Conservation (phyloP, 1,140 invertebrate species). For the Drosophila sturtevanti region DNA sequence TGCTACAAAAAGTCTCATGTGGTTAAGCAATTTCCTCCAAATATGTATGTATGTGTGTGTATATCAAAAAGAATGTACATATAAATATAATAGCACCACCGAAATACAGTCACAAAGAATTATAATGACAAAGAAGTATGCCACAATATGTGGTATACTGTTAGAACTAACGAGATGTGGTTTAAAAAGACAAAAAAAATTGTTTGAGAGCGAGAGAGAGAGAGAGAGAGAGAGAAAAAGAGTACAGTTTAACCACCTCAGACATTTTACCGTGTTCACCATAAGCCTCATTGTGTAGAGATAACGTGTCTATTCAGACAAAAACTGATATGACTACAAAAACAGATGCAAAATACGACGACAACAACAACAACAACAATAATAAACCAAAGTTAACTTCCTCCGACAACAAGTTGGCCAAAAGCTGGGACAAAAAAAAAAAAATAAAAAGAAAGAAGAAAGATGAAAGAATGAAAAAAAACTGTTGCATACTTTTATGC, state of each 20-base stretch:
- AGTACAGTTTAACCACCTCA: constrained; percentile 34
- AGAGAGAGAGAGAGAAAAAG: background rate
- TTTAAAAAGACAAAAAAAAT: background rate
- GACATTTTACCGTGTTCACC: constrained; percentile 44
- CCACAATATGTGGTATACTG: constrained; percentile 41
- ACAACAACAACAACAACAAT: constrained; percentile 27
- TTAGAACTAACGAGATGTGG: constrained; percentile 49
- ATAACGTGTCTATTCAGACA: constrained; percentile 79
- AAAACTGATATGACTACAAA: constrained; percentile 70
- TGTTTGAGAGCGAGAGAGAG: background rate
- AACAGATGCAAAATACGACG: constrained; percentile 43
- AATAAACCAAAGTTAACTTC: constrained; percentile 44
- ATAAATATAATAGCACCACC: constrained; percentile 62
- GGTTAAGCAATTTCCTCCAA: too few species aligned
- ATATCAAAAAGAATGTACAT: constrained; percentile 50
- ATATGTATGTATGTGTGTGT: background rate
- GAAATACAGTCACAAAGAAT: constrained; percentile 23
- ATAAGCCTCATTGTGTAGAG: constrained; percentile 75
- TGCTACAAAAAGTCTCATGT: too few species aligned
- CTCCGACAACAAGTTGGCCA: constrained; percentile 65
- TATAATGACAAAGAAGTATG: constrained; percentile 51
- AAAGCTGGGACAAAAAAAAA: constrained; percentile 52
- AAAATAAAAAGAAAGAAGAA: too few species aligned
- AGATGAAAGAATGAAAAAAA: background rate
- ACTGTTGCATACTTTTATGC: constrained; percentile 67